These are phyloP conservation scores for Oedothorax gibbosus DNA, from an alignment of 1,140 invertebrate species.

Conservation along the genomic window DNA sequence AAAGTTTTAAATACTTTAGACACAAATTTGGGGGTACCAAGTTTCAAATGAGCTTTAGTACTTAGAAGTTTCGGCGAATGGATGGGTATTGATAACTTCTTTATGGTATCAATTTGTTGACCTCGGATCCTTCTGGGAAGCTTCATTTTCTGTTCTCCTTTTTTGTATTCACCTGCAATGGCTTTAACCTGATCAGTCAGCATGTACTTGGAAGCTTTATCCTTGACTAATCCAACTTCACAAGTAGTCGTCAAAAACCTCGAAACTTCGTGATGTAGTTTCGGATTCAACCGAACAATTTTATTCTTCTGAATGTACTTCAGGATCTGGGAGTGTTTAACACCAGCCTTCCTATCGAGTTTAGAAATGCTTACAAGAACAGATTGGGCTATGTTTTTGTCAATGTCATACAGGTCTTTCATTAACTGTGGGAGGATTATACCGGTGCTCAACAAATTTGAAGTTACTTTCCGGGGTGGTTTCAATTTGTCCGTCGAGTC, in stretches of 20 bases:
- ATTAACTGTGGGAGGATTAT: too few relatives aligned
- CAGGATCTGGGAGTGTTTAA: background rate
- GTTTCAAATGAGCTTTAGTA: too few relatives aligned
- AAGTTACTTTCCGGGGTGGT: too few relatives aligned
- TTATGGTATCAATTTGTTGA: background rate
- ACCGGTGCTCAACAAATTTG: too few relatives aligned
- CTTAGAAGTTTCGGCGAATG: background rate
- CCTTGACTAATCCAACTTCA: background rate
- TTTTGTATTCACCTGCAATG: background rate
- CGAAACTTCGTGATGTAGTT: slow-evolving; percentile 8
- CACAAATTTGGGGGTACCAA: too few relatives aligned
- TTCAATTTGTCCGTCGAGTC: too few relatives aligned
- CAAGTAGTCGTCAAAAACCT: slow-evolving; percentile 1
- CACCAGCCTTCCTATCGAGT: background rate
- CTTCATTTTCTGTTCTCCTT: background rate
- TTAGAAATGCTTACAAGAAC: background rate
- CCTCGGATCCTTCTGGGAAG: background rate
- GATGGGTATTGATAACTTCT: background rate
- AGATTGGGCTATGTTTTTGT: slow-evolving; percentile 6
- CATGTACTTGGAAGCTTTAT: background rate
- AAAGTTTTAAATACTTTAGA: background rate
- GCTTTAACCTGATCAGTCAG: background rate
- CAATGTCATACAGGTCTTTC: background rate
- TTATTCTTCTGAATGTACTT: slow-evolving; percentile 12
- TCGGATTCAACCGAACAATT: background rate